Evolutionary conservation across 2,113 vertebrate species (phyloP), one percentile per base, ranked within the genome.

Genomic region (Camarhynchus parvulus): DNA sequence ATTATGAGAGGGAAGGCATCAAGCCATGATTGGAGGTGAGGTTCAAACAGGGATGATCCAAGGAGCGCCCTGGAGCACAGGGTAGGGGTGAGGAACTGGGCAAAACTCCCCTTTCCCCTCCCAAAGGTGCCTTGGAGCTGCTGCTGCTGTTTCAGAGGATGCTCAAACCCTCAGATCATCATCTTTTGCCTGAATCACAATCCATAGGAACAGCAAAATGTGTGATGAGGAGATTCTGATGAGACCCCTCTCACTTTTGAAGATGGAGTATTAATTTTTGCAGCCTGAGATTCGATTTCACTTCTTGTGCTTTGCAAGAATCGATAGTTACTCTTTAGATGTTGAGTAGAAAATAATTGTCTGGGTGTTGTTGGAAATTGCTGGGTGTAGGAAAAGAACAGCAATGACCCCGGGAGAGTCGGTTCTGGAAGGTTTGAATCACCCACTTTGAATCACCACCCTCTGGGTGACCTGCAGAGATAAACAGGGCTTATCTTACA

Each of bases 51-150:
- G 35, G 22, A 2, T 16, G 16, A 78, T 59, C 37, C 28, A 30
- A 44, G 69, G 41, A 64, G 21, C 1, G 18, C 33, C 0, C 0
- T 9, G n/a, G 37, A 28, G 24, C 39, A 2, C 5, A 10, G 22
- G 11, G 14, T 7, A 13, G 30, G 9, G 2, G 2, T 2, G 5
- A 63, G 23, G 30, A 83, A 5, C 19, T 5, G 19, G 6, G 9
- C 5, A 47, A 39, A 55, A 20, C 31, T 53, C 4, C 16, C 27
- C 14, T 25, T 53, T 42, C 11, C n/a, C 31, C 53, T 72, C 35
- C n/a, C 12, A 12, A 11, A 42, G 15, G 2, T 20, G 5, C 53
- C 33, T 78, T 20, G 44, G 21, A 55, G 66, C 22, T 61, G 44
- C 42, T 59, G 30, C 33, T 86, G 41, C 23, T 49, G 7, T 25